Base-by-base conservation (phyloP, 2,888 invertebrate genomes). In the Hydropsyche betteni region DNA sequence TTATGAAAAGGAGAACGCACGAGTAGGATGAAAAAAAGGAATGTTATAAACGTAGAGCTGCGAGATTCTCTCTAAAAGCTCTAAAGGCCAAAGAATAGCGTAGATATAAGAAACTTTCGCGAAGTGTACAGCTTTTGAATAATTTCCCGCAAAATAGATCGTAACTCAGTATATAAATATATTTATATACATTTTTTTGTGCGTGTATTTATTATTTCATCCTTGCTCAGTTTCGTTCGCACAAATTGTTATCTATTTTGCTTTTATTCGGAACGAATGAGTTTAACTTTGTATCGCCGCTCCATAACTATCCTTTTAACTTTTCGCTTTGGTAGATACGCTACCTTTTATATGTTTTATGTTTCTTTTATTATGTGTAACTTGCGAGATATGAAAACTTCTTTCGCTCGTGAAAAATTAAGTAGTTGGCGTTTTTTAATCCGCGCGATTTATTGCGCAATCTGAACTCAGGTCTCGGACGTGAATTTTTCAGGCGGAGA, bases 241-340 rank as follows among this genome's bases (percentile, higher is more conserved):
- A 64, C 64, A 64, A 64, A 64, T 36, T 64, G 64, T 64, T 64
- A 64, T 64, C 64, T 64, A 36, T 64, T 64, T 64, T 36, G 34
- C n/a, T 36, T 64, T 64, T 36, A 12, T 64, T 34, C 34, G 34
- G 64, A 64, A 64, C 10, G 36, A 64, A 61, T 12, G 61, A 33
- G 61, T 33, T 61, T 61, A 64, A 64, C 64, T 64, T 36, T 36
- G 10, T 64, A 64, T 12, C 8, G n/a, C 64, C 34, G 8, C 55
- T 16, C 55, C 16, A 4, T 64, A 64, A 36, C 64, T 64, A 33
- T 36, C 36, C 44, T 44, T 44, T 44, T 44, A 44, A 44, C 44
- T 44, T 44, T 44, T 6, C 44, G 44, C 44, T 44, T 44, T 44
- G 7, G 44, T 8, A 44, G 44, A 44, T 10, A 10, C 44, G 7